Base-by-base conservation (phyloP, 2,113 vertebrate species). In the Chaenogobius annularis region DNA sequence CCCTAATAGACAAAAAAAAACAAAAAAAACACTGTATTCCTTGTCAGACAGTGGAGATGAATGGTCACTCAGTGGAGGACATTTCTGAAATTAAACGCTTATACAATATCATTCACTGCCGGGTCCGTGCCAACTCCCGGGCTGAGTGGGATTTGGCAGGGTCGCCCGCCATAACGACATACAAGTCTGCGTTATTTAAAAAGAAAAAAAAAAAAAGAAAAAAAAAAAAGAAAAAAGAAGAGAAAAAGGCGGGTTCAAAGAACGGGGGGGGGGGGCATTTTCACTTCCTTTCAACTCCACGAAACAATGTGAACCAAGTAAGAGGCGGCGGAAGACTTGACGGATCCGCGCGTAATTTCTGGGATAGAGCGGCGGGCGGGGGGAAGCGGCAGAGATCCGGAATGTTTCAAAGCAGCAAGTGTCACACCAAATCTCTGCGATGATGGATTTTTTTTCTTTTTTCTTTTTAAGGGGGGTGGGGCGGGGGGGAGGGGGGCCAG, bases 1-100 rank as follows among this genome's bases (percentile, higher is more conserved):
- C 46, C 64, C 56, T 83, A 75, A 87, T 82, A 84, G 71, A 85
- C 74, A 90, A 81, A 68, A 46, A 82, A 85, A 77, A 20, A 85
- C 74, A 90, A 81, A 68, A 46, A 82, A 85, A 77, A 20, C 66
- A 14, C 62, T 37, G 70, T 58, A 37, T 77, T 73, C 72, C 48
- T 19, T 11, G 72, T 72, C 74, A 74, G 72, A 70, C 72, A 72
- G 26, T 10, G 64, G 58, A 85, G 75, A 85, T 76, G 63, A 84
- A 73, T 73, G 68, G 54, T 44, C 44, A 63, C 69, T 44, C 44
- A 63, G 68, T 78, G 35, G 23, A 46, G 79, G 73, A 76, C 73
- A 66, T 70, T 68, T 79, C 47, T 55, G 55, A 81, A 73, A 87
- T 84, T 47, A 83, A 84, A 85, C 55, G 69, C 43, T 59, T 64